phyloP scores from a whole-genome alignment of 2,797 vertebrate species.

The Mycteria americana region DNA sequence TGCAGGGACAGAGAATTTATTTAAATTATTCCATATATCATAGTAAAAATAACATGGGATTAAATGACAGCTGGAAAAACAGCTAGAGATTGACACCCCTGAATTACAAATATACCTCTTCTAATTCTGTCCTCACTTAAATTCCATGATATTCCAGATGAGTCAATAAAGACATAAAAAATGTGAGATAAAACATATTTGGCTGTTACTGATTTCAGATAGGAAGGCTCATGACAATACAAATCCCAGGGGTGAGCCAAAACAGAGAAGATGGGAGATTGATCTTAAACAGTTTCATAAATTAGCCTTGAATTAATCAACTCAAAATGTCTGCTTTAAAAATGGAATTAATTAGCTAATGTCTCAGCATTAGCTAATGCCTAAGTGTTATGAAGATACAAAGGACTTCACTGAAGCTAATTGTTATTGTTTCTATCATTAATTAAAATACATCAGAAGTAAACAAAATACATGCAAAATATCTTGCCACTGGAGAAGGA shows the following conservation, averaged over 20 bases:
- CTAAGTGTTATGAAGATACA: not conserved
- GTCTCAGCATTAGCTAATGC: not conserved
- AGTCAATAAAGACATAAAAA: not conserved
- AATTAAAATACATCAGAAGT: constrained; percentile 37
- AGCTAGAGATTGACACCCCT: not conserved
- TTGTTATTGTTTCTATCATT: not conserved
- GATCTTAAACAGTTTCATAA: not conserved
- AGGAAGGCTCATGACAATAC: not conserved
- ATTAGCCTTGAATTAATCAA: constrained; percentile 17
- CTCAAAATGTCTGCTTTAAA: constrained; percentile 11
- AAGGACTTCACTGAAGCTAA: not conserved
- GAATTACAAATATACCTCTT: not conserved
- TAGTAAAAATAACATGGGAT: constrained; percentile 58
- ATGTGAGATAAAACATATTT: not conserved
- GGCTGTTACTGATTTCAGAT: not conserved
- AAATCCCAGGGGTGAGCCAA: not conserved
- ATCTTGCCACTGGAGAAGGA: not conserved
- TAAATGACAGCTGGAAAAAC: constrained; percentile 37
- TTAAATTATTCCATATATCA: constrained; percentile 36
- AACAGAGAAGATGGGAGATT: not conserved
- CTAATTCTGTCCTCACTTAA: constrained; percentile 9
- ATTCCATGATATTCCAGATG: not conserved
- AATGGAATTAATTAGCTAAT: constrained; percentile 18
- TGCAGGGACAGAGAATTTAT: not conserved
- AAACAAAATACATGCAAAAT: constrained; percentile 30